Conservation (phyloP, 2,888 invertebrate genomes). For the Hirtodrosophila alboralis region DNA sequence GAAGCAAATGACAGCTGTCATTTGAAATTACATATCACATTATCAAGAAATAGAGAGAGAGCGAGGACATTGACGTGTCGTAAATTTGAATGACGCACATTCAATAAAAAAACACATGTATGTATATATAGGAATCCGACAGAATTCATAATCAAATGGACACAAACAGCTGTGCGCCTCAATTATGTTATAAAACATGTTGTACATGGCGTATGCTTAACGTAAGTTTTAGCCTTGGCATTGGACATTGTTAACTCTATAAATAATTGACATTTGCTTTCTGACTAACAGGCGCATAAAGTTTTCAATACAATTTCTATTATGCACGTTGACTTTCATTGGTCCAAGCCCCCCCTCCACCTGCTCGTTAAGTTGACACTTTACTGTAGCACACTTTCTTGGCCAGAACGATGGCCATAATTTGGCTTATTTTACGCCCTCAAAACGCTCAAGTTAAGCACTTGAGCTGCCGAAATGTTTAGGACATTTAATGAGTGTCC, state of each 20-base stretch:
- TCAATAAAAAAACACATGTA: conserved; percentile 17
- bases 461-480: conserved; percentile 34
- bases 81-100: conserved; percentile 33
- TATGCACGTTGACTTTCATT: not conserved
- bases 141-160: conserved; percentile 20
- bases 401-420: conserved; percentile 35
- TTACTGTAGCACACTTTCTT: conserved; percentile 24
- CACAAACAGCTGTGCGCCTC: conserved; percentile 36
- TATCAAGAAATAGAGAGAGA: no score
- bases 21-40: conserved; percentile 49
- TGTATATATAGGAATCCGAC: no score
- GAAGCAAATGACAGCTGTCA: conserved; percentile 62
- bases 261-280: conserved; percentile 36
- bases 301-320: conserved; percentile 25
- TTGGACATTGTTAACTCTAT: conserved; percentile 21
- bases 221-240: conserved; percentile 3
- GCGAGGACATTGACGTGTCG: conserved; percentile 23
- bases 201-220: conserved; percentile 29
- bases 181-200: conserved; percentile 1
- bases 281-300: conserved; percentile 28
- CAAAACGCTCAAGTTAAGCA: conserved; percentile 29
- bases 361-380: conserved; percentile 14
- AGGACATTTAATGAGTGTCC: conserved; percentile 32
- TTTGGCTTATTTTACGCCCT: conserved; percentile 45
- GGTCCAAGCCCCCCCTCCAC: not conserved